These are phyloP conservation scores for Xyliphius kryptos DNA, from an alignment of 2,113 vertebrate genomes.

Conservation along the genomic window DNA sequence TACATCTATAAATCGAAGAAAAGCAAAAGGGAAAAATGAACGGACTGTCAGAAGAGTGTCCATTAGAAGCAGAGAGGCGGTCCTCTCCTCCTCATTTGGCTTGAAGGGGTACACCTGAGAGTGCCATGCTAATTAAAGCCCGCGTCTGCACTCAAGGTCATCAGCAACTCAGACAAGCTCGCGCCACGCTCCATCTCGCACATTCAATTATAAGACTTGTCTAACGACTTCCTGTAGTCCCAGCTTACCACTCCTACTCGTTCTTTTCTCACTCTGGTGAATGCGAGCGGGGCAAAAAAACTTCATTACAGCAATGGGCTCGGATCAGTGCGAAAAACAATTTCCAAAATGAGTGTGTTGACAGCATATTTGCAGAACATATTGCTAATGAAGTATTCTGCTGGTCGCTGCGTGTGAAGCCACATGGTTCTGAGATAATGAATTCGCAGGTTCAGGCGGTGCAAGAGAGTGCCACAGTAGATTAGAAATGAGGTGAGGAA, in stretches of 20 bases:
- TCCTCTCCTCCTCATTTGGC: conserved; percentile 36
- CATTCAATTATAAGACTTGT: conserved; percentile 48
- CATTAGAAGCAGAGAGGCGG: conserved; percentile 31
- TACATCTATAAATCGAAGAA: conserved; percentile 35
- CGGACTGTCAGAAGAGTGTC: conserved; percentile 34
- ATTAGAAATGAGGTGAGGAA: conserved; percentile 33
- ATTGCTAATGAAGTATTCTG: conserved; percentile 37
- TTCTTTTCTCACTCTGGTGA: conserved; percentile 19
- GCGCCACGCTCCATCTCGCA: conserved; percentile 42
- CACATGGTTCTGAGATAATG: conserved; percentile 29
- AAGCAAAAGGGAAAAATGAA: conserved; percentile 35
- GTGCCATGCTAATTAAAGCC: conserved; percentile 40
- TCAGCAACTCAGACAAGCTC: conserved; percentile 46
- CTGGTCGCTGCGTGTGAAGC: conserved; percentile 25
- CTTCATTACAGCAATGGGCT: conserved; percentile 44
- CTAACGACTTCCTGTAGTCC: conserved; percentile 44
- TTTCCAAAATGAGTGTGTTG: conserved; percentile 35
- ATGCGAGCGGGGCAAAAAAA: conserved; percentile 39
- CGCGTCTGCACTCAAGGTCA: conserved; percentile 51
- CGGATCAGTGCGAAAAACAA: conserved; percentile 35
- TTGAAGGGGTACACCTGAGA: conserved; percentile 43
- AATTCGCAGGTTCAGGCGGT: conserved; percentile 26
- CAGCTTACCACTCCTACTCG: conserved; percentile 22
- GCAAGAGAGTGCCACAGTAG: conserved; percentile 14
- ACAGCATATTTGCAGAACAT: conserved; percentile 32